A percentile compares a stretch with the other conserved stretches of the same genome.
Conservation (phyloP, 1,140 invertebrate genomes). For the Zaprionus kolodkinae region DNA sequence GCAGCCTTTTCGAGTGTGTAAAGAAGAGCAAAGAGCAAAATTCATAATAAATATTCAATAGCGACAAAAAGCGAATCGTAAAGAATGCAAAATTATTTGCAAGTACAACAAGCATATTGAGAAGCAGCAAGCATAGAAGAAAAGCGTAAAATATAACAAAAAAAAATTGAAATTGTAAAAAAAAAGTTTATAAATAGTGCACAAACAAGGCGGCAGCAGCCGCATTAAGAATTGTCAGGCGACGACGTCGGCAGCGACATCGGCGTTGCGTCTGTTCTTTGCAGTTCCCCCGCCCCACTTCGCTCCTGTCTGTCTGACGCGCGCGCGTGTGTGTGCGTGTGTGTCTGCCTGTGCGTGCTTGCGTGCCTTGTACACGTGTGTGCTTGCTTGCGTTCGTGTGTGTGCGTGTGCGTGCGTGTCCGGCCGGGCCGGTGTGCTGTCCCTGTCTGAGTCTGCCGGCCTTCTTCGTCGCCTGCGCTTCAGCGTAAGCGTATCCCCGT, state of each 20-base stretch:
- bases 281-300: neutral
- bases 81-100: slow-evolving; percentile 55
- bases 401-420: slow-evolving; percentile 36
- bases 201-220: slow-evolving; percentile 59
- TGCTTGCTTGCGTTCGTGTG: slow-evolving; percentile 7
- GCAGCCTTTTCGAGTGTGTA: slow-evolving; percentile 29
- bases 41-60: slow-evolving; percentile 67
- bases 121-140: slow-evolving; percentile 11
- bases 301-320: slow-evolving; percentile 5
- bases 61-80: slow-evolving; percentile 57
- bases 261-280: slow-evolving; percentile 21
- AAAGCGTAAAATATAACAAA: slow-evolving; percentile 15
- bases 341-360: slow-evolving; percentile 23
- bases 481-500: slow-evolving; percentile 23
- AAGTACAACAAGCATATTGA: slow-evolving; percentile 45
- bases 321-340: slow-evolving; percentile 22
- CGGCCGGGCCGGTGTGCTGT: slow-evolving; percentile 32
- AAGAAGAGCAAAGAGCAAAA: slow-evolving; percentile 36
- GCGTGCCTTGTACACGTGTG: slow-evolving; percentile 13
- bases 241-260: slow-evolving; percentile 47
- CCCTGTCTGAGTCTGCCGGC: slow-evolving; percentile 46
- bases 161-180: slow-evolving; percentile 34
- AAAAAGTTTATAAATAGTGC: slow-evolving; percentile 77
- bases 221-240: slow-evolving; percentile 73
- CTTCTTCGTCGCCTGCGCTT: slow-evolving; percentile 32